Conservation (phyloP, 2,888 invertebrate species). For the Pyrocoelia pectoralis region DNA sequence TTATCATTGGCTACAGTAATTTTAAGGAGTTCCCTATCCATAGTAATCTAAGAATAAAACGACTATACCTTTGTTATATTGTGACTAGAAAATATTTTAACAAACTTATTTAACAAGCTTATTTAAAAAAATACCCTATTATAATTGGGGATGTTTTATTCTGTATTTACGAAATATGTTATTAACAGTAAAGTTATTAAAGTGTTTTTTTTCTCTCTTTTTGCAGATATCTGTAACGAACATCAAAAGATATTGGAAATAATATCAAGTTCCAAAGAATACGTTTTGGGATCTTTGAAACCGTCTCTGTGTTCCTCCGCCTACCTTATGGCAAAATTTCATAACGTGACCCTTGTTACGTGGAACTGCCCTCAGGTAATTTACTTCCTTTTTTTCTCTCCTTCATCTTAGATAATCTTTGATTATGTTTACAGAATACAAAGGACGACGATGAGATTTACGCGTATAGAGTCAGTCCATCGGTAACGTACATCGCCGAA, state of each 20-base stretch:
- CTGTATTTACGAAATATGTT: background rate
- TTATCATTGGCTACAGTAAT: no score
- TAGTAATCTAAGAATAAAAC: no score
- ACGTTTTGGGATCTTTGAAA: conserved; percentile 63
- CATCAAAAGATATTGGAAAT: conserved; percentile 60
- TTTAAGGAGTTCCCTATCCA: no score
- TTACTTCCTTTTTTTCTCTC: conserved; percentile 6
- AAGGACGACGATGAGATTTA: conserved; percentile 28
- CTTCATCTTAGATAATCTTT: conserved; percentile 3
- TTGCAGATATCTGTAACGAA: conserved; percentile 63
- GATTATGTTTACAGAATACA: conserved; percentile 32
- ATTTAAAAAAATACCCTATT: no score
- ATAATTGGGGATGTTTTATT: no score
- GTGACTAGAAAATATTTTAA: no score
- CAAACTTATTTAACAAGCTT: no score
- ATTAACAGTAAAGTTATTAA: background rate
- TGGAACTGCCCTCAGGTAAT: conserved; percentile 67
- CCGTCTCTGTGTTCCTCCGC: conserved; percentile 62
- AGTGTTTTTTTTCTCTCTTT: conserved; percentile 15
- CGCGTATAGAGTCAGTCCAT: conserved; percentile 49
- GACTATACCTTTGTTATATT: no score
- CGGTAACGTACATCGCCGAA: conserved; percentile 60
- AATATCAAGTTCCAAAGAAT: conserved; percentile 57
- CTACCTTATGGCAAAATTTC: conserved; percentile 61
- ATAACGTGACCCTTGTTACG: conserved; percentile 61